A percentile compares a stretch with the other conserved stretches of the same genome.
Evolutionary conservation across 2,888 invertebrate species (phyloP).

Genomic region (Gari tellinella): DNA sequence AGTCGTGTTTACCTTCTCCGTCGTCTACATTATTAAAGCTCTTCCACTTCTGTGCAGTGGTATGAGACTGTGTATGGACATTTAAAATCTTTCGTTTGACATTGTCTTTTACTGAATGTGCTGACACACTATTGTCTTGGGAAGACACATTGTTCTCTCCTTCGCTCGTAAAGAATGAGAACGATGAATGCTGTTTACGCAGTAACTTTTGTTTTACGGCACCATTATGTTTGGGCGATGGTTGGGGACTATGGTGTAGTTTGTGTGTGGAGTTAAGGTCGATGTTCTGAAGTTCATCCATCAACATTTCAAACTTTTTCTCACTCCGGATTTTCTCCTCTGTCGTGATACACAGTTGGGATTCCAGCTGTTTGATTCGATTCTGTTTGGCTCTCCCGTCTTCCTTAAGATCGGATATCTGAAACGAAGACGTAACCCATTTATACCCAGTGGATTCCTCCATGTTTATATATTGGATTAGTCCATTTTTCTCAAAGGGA

Average conservation of each 20-base stretch:
- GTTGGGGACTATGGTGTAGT: slow-evolving; percentile 2
- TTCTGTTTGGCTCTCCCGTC: slow-evolving; percentile 14
- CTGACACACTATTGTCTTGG: background rate
- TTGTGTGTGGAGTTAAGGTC: slow-evolving; percentile 28
- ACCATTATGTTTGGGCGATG: slow-evolving; percentile 21
- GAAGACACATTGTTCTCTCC: too few species aligned
- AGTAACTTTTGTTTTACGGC: slow-evolving; percentile 20
- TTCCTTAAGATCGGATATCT: slow-evolving; percentile 11
- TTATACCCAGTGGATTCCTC: too few species aligned
- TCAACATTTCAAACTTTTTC: slow-evolving; percentile 48
- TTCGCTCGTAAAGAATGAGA: slow-evolving; percentile 26
- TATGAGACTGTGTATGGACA: too few species aligned
- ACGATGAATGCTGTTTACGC: slow-evolving; percentile 41
- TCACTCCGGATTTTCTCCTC: slow-evolving; percentile 48
- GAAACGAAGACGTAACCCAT: background rate
- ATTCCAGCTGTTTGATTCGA: slow-evolving; percentile 57
- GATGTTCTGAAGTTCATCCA: slow-evolving; percentile 57
- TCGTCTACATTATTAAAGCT: too few species aligned
- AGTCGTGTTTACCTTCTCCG: too few species aligned
- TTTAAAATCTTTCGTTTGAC: background rate
- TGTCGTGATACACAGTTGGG: slow-evolving; percentile 57
- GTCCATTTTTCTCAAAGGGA: too few species aligned
- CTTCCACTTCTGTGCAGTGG: too few species aligned
- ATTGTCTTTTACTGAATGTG: slow-evolving; percentile 10
- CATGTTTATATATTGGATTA: too few species aligned